Evolutionary conservation across 2,797 vertebrate species (phyloP), one percentile per base, ranked within the genome.

Genomic region (Coilia nasus): DNA sequence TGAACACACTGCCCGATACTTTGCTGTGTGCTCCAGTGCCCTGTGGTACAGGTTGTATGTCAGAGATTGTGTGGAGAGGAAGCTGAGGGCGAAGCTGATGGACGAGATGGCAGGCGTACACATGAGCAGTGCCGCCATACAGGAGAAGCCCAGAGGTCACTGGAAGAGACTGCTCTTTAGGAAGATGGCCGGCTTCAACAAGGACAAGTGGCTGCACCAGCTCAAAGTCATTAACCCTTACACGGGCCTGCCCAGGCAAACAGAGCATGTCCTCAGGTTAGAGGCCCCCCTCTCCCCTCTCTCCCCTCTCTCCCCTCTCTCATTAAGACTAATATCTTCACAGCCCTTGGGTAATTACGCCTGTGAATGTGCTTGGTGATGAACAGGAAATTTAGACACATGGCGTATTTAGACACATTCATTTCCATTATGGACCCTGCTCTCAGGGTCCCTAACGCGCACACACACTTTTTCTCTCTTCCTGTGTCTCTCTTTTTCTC

Each of bases 161-260:
- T 98, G 98, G 98, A 99, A 96, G 94, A 93, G 90, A 64, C 88
- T 93, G 60, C 96, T 96, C 87, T 95, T 98, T 84, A 88, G 87
- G 59, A 95, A 94, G 86, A 92, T 95, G 50, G 91, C 92, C 0
- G 85, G 91, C 12, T 82, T 88, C 85, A 92, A 95, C 86, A 91
- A 88, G 88, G 88, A 89, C 3, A 92, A 88, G 87, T 91, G 96
- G 90, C 94, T 89, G 84, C 93, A 57, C 59, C 91, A 95, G n/a
- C 92, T 97, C 41, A 89, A 92, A 84, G 85, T 85, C 88, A 86
- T 96, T 87, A 96, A 94, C 92, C 86, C 84, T 54, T 93, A 94
- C 89, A 97, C 96, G 0, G 97, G 97, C 41, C 93, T 97, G 82
- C 96, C 97, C 0, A 84, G 81, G 81, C 95, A 93, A 86, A 97